Evolutionary conservation across 2,888 invertebrate genomes (phyloP).

Genomic region (Euproctis similis): DNA sequence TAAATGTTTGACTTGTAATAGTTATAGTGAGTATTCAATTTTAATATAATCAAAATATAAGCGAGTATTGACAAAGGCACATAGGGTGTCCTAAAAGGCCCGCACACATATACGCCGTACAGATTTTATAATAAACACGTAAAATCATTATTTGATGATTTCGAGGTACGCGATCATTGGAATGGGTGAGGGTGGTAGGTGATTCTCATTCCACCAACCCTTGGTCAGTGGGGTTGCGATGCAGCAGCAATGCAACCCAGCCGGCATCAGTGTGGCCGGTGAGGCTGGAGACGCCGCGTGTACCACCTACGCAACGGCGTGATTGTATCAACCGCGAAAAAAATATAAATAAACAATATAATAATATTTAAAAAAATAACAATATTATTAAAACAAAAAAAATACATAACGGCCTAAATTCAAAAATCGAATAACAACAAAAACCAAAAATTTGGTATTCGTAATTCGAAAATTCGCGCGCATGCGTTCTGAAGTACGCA

Average conservation of each 20-base stretch:
- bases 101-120: conserved; percentile 16
- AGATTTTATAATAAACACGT: conserved; percentile 68
- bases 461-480: conserved; percentile 53
- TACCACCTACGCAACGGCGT: conserved; percentile 72
- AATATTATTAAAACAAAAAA: conserved; percentile 25
- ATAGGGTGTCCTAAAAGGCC: conserved; percentile 27
- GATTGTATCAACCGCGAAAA: conserved; percentile 50
- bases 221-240: conserved; percentile 33
- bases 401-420: conserved; percentile 36
- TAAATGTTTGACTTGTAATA: too few species aligned
- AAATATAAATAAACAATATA: conserved; percentile 23
- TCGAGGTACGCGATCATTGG: conserved; percentile 61
- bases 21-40: too few species aligned
- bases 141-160: conserved; percentile 76
- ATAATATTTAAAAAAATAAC: conserved; percentile 20
- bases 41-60: too few species aligned
- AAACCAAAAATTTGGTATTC: conserved; percentile 57
- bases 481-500: conserved; percentile 62
- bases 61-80: too few species aligned
- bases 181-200: conserved; percentile 42
- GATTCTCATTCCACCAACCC: conserved; percentile 39
- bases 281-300: conserved; percentile 63
- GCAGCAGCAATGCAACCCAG: conserved; percentile 61
- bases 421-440: conserved; percentile 54
- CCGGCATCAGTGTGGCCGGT: conserved; percentile 69